Conservation (phyloP, 2,888 invertebrate species). For the Drosophila bunnanda region DNA sequence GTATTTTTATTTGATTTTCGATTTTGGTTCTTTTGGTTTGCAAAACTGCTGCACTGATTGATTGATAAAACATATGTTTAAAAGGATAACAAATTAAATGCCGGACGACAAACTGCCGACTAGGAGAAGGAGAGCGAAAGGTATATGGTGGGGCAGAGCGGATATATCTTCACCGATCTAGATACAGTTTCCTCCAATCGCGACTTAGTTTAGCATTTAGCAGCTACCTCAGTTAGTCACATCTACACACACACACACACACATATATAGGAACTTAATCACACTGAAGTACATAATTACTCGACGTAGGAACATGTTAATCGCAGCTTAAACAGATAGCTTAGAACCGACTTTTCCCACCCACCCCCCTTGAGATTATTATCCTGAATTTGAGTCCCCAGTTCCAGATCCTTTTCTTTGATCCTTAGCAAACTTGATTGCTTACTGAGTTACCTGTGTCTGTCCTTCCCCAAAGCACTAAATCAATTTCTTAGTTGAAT, state of each 20-base stretch:
- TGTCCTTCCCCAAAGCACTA: conserved; percentile 56
- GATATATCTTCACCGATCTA: conserved; percentile 39
- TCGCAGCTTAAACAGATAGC: conserved; percentile 69
- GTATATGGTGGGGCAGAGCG: conserved; percentile 12
- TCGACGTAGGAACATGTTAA: conserved; percentile 77
- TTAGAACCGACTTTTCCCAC: conserved; percentile 41
- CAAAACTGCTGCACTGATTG: conserved; percentile 51
- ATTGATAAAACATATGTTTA: conserved; percentile 12
- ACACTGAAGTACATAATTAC: conserved; percentile 54
- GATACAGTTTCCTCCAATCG: conserved; percentile 32
- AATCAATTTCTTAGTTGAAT: conserved; percentile 80
- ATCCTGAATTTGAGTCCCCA: conserved; percentile 3
- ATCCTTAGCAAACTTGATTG: conserved; percentile 65
- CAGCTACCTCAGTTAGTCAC: conserved; percentile 69
- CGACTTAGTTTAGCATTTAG: conserved; percentile 44
- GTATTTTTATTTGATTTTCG: conserved; percentile 48
- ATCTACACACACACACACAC: conserved; percentile 22
- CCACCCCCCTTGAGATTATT: background rate
- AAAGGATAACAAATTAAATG: conserved; percentile 29
- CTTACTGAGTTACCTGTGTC: conserved; percentile 77
- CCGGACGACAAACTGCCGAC: conserved; percentile 72
- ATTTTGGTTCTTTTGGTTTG: conserved; percentile 41
- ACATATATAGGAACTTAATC: conserved; percentile 41
- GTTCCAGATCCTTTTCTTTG: conserved; percentile 25
- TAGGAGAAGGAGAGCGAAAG: conserved; percentile 30